Conservation (phyloP, 2,888 invertebrate species). For the Arenicola marina region DNA sequence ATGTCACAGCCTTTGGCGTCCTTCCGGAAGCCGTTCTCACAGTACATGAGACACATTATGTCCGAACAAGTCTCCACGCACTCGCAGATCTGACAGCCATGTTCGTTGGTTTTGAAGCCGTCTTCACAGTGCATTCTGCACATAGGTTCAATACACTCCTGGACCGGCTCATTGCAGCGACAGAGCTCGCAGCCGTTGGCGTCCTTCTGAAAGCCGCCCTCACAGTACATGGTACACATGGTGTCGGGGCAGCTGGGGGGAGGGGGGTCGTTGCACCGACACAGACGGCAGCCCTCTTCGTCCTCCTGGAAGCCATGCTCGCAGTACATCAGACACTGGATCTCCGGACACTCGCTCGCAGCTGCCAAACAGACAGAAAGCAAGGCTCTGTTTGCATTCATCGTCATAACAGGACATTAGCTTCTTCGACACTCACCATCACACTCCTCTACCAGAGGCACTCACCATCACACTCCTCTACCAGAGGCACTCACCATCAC, state of each 20-base stretch:
- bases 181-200: slow-evolving; percentile 17
- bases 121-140: slow-evolving; percentile 13
- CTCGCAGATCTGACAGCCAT: slow-evolving; percentile 11
- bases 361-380: slow-evolving; percentile 10
- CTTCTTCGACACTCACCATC: not conserved
- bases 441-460: no score
- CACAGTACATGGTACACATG: slow-evolving; percentile 14
- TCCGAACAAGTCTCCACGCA: no score
- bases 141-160: slow-evolving; percentile 1
- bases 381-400: slow-evolving; percentile 2
- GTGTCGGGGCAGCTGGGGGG: not conserved
- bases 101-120: slow-evolving; percentile 3
- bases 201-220: slow-evolving; percentile 15
- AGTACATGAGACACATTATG: slow-evolving; percentile 26
- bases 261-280: slow-evolving; percentile 8
- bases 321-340: slow-evolving; percentile 5
- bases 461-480: no score
- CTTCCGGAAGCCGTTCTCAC: slow-evolving; percentile 22
- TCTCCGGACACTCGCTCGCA: not conserved
- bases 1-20: slow-evolving; percentile 27
- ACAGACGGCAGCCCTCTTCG: slow-evolving; percentile 14
- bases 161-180: slow-evolving; percentile 5
- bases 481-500: no score
- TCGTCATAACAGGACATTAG: slow-evolving; percentile 6
- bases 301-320: slow-evolving; percentile 15